phyloP scores from a whole-genome alignment of 2,113 vertebrate species.

The Thryonomys swinderianus region DNA sequence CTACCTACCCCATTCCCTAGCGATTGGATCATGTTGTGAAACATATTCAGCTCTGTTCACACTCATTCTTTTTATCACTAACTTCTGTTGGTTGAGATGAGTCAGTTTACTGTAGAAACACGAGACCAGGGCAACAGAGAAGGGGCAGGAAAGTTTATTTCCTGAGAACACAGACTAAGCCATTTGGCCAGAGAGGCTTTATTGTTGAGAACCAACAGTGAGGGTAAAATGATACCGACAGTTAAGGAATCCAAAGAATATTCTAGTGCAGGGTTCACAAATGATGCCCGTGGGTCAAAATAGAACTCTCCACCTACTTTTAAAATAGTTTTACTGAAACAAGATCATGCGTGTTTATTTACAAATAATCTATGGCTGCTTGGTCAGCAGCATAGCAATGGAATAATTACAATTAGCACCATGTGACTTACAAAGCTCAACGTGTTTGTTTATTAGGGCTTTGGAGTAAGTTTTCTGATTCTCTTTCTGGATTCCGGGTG shows the following conservation, averaged over 20 bases:
- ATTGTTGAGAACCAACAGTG: neutral
- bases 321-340: neutral
- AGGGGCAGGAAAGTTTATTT: neutral
- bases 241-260: neutral
- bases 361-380: neutral
- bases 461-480: neutral
- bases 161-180: neutral
- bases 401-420: too few relatives aligned
- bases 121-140: neutral
- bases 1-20: neutral
- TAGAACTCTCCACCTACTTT: neutral
- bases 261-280: neutral
- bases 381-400: neutral
- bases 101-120: neutral
- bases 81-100: neutral
- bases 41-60: neutral
- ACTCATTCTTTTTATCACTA: neutral
- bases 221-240: neutral
- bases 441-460: neutral
- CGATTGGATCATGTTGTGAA: neutral
- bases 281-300: neutral
- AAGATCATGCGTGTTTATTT: neutral
- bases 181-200: neutral
- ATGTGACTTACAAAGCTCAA: fast-evolving
- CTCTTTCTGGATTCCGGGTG: neutral